Percentiles rank a stretch among this genome's conserved stretches.
Conservation (phyloP, 2,797 vertebrate species). For the Helostoma temminkii region DNA sequence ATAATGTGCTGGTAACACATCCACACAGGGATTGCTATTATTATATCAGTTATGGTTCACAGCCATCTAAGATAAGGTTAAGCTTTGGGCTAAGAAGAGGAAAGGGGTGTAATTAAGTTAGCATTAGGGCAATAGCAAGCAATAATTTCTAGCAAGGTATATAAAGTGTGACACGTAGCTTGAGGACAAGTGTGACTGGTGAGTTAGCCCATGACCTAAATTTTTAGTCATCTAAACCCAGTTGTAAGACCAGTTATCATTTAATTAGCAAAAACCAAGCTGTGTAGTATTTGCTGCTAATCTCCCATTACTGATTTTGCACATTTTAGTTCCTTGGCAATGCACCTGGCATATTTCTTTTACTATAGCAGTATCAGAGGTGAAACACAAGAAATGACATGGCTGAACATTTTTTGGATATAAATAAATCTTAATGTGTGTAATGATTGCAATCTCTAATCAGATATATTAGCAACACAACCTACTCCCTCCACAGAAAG, state of each 20-base stretch:
- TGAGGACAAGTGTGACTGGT: constrained; percentile 19
- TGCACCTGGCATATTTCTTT: neutral
- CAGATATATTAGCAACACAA: constrained; percentile 1
- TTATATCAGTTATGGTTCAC: constrained; percentile 82
- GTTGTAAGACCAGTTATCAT: constrained; percentile 13
- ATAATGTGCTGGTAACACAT: constrained; percentile 79
- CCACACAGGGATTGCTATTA: constrained; percentile 71
- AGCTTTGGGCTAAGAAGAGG: constrained; percentile 61
- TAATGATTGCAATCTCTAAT: neutral
- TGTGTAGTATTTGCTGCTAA: neutral
- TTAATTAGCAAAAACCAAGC: constrained; percentile 11
- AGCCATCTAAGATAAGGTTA: constrained; percentile 76
- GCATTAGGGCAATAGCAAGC: constrained; percentile 54
- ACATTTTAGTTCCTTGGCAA: neutral
- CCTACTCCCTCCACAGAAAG: constrained; percentile 1
- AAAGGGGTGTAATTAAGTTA: constrained; percentile 70
- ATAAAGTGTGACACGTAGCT: constrained; percentile 54
- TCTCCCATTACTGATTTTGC: neutral
- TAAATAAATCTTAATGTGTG: neutral
- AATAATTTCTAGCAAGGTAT: constrained; percentile 52
- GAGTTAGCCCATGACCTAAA: constrained; percentile 15
- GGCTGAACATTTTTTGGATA: neutral
- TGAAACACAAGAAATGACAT: neutral
- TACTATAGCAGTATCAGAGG: too few species aligned
- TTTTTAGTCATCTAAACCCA: constrained; percentile 15